Percentiles rank a stretch among this genome's conserved stretches.
phyloP scores from a whole-genome alignment of 2,888 invertebrate genomes.

The Ennomos fuscantarius region DNA sequence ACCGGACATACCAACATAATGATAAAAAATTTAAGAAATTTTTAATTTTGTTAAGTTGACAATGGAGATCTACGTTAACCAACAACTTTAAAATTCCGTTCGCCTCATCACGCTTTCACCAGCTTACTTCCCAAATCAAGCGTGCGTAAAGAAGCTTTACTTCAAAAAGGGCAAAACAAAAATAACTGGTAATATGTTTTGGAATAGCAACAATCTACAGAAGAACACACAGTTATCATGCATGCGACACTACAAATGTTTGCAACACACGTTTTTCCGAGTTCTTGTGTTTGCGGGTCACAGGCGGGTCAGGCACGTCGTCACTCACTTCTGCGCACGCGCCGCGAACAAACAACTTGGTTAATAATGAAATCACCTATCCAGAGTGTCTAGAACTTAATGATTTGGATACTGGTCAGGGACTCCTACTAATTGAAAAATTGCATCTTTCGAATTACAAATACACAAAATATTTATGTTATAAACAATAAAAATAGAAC shows the following conservation, averaged over 20 bases:
- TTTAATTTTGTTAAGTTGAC: no score
- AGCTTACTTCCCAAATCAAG: no score
- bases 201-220: neutral
- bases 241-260: constrained; percentile 32
- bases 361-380: constrained; percentile 11
- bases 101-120: no score
- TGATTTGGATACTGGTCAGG: neutral
- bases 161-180: no score
- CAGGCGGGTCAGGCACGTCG: constrained; percentile 18
- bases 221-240: constrained; percentile 17
- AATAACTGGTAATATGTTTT: neutral
- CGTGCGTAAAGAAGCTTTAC: no score
- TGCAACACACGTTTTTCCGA: constrained; percentile 42
- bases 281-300: constrained; percentile 28
- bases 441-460: no score
- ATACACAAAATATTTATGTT: no score
- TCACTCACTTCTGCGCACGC: constrained; percentile 17
- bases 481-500: no score
- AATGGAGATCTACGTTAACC: no score
- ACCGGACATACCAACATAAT: no score
- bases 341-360: constrained; percentile 21
- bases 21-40: no score
- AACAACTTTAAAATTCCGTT: no score
- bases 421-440: neutral
- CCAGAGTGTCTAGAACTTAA: neutral